Conservation (phyloP, 92 coral and sea anemone genomes). For the Bergia puertoricense region DNA sequence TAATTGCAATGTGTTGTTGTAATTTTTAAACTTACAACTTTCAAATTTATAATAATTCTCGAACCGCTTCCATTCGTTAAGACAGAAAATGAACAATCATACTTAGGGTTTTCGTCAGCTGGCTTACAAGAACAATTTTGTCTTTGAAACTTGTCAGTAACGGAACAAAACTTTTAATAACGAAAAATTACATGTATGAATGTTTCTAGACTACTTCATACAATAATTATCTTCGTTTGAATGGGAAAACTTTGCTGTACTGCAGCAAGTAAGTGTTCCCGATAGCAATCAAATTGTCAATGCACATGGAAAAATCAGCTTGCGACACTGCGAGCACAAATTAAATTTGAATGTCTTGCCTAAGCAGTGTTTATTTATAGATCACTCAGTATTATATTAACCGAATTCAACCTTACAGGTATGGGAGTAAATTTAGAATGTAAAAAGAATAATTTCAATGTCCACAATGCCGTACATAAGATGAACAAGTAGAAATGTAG, state of each 20-base stretch:
- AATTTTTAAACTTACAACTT: too few species aligned
- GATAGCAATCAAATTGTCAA: not conserved
- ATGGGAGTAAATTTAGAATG: not conserved
- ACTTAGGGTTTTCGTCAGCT: not conserved
- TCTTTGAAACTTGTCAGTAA: not conserved
- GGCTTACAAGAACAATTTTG: not conserved
- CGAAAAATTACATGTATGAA: not conserved
- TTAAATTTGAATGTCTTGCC: slow-evolving; percentile 14
- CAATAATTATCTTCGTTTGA: not conserved
- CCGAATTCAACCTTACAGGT: not conserved
- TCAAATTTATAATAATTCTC: too few species aligned
- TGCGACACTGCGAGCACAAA: not conserved
- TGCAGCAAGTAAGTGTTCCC: not conserved
- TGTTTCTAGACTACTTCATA: not conserved
- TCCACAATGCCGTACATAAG: not conserved
- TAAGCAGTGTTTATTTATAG: slow-evolving; percentile 1
- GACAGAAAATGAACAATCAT: not conserved
- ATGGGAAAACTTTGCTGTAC: not conserved
- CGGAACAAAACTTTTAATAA: not conserved
- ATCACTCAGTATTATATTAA: not conserved
- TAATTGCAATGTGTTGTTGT: too few species aligned
- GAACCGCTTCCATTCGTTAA: too few species aligned
- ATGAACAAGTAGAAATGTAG: not conserved
- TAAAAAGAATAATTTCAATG: not conserved
- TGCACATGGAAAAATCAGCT: not conserved